A percentile compares a stretch with the other conserved stretches of the same genome.
Conservation (phyloP, 2,888 invertebrate species). For the Pristionchus mayeri region DNA sequence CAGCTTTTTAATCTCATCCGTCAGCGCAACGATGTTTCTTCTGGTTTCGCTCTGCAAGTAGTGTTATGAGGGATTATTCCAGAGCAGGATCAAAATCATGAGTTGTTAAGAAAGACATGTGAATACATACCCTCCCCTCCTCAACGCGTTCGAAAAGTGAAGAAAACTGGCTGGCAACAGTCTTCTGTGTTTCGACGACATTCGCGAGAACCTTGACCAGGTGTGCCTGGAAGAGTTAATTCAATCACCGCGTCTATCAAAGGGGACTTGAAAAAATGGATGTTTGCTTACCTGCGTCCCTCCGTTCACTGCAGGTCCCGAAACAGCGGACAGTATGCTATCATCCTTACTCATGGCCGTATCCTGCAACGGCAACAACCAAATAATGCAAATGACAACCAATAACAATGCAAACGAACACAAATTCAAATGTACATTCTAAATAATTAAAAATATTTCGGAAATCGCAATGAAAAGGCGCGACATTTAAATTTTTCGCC, state of each 20-base stretch:
- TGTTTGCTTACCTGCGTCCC: slow-evolving; percentile 9
- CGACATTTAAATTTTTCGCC: slow-evolving; percentile 10
- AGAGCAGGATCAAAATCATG: not conserved
- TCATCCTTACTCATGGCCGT: slow-evolving; percentile 36
- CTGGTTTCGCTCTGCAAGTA: slow-evolving; percentile 25
- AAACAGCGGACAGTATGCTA: slow-evolving; percentile 17
- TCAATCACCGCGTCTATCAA: too few species aligned
- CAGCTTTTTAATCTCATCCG: slow-evolving; percentile 28
- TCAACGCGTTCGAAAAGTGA: slow-evolving; percentile 56
- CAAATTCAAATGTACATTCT: too few species aligned
- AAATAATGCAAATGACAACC: not conserved
- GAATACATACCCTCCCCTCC: slow-evolving; percentile 54
- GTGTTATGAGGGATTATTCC: not conserved
- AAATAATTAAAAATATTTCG: not conserved
- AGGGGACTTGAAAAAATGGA: too few species aligned
- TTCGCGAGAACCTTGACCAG: slow-evolving; percentile 57
- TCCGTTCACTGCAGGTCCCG: not conserved
- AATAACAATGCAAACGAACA: not conserved
- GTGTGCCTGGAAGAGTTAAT: not conserved
- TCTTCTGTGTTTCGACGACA: slow-evolving; percentile 63
- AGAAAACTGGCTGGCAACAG: slow-evolving; percentile 53
- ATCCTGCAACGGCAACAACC: not conserved
- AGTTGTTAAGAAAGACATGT: not conserved
- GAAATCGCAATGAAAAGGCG: slow-evolving; percentile 32
- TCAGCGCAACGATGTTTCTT: not conserved